Conservation (phyloP, 2,888 invertebrate species). For the Endomychus coccineus region DNA sequence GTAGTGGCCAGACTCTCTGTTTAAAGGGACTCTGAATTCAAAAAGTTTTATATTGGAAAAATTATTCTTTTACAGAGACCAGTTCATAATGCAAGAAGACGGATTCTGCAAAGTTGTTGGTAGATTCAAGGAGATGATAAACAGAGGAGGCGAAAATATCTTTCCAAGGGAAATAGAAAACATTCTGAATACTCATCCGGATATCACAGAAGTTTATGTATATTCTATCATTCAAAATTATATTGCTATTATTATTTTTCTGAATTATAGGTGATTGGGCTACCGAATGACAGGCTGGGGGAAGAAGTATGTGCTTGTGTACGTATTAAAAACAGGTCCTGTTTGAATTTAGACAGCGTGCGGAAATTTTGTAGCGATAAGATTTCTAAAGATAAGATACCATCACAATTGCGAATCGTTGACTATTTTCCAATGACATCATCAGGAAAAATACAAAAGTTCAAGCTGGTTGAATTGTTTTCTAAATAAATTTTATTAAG, state of each 20-base stretch:
- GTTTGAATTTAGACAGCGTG: constrained; percentile 53
- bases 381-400: constrained; percentile 76
- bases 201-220: constrained; percentile 67
- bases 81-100: constrained; percentile 57
- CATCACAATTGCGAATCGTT: constrained; percentile 59
- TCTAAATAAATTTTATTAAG: no score
- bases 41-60: no score
- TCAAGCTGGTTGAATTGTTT: constrained; percentile 45
- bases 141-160: constrained; percentile 77
- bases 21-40: no score
- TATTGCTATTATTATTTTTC: constrained; percentile 5
- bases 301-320: constrained; percentile 70
- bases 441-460: constrained; percentile 81
- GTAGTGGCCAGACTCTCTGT: no score
- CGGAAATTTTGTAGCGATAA: constrained; percentile 56
- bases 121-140: constrained; percentile 69
- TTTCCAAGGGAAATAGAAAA: constrained; percentile 79
- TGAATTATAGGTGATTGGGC: constrained; percentile 60
- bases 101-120: constrained; percentile 69
- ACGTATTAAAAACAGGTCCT: constrained; percentile 49
- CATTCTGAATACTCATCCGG: constrained; percentile 64
- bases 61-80: constrained; percentile 63
- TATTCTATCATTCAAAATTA: constrained; percentile 36
- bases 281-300: constrained; percentile 66
- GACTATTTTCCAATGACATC: constrained; percentile 71